A percentile compares a stretch with the other conserved stretches of the same genome.
These are phyloP conservation scores for Esox masquinongy DNA, from an alignment of 2,797 vertebrate species.

Conservation along the genomic window DNA sequence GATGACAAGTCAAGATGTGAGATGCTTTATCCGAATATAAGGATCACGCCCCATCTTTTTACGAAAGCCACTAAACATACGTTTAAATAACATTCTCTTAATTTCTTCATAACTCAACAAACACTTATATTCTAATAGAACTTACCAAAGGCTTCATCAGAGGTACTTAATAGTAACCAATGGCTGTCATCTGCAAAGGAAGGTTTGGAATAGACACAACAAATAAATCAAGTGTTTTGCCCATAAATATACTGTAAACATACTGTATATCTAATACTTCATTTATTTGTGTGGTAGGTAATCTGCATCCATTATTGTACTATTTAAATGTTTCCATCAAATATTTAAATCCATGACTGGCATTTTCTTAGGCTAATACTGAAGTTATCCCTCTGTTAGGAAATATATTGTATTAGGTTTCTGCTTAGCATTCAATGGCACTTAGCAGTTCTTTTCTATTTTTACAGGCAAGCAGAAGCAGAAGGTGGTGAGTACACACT, in stretches of 20 bases:
- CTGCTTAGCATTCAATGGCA: background rate
- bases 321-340: background rate
- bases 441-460: slow-evolving; percentile 56
- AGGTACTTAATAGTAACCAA: background rate
- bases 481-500: slow-evolving; percentile 89
- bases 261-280: slow-evolving; percentile 14
- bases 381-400: background rate
- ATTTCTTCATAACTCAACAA: background rate
- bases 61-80: background rate
- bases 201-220: slow-evolving; percentile 17
- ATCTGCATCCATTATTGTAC: background rate
- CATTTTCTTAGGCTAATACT: background rate
- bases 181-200: slow-evolving; percentile 12
- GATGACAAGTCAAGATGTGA: background rate
- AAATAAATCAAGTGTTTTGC: slow-evolving; percentile 20
- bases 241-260: slow-evolving; percentile 11
- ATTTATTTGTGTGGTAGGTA: slow-evolving; percentile 10
- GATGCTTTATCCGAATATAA: background rate
- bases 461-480: slow-evolving; percentile 96
- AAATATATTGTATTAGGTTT: background rate
- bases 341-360: background rate
- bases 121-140: background rate
- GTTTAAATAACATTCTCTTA: background rate
- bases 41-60: background rate
- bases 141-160: background rate